A percentile compares a stretch with the other conserved stretches of the same genome.
These are phyloP conservation scores for Salvator merianae DNA, from an alignment of 2,113 vertebrate species.

Conservation along the genomic window DNA sequence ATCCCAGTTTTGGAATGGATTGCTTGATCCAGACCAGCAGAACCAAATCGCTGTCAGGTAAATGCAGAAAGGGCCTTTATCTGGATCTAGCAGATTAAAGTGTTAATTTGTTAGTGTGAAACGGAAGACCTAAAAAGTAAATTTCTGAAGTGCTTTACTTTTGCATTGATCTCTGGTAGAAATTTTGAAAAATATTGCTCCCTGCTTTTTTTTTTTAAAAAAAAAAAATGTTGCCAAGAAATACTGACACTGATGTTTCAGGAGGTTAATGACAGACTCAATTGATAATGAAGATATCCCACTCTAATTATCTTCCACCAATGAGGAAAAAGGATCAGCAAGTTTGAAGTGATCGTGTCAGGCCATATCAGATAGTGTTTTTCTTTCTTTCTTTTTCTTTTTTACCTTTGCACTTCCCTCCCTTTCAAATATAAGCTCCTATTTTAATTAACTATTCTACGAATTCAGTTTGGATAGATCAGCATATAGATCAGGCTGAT, in stretches of 20 bases:
- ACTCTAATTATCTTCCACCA: conserved; percentile 61
- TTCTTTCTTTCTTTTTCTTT: conserved; percentile 60
- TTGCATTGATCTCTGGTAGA: conserved; percentile 48
- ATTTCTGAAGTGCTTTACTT: conserved; percentile 52
- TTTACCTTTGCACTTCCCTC: conserved; percentile 11
- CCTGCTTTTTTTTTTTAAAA: conserved; percentile 39
- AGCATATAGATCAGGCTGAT: conserved; percentile 74
- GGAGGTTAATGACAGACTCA: conserved; percentile 58
- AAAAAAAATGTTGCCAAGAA: conserved; percentile 41
- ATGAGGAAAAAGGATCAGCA: conserved; percentile 60
- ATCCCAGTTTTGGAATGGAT: too few relatives aligned
- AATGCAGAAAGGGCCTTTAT: too few relatives aligned
- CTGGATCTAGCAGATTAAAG: not conserved
- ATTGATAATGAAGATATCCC: conserved; percentile 22
- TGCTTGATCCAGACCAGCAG: too few relatives aligned
- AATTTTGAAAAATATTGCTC: conserved; percentile 51
- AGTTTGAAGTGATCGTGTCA: conserved; percentile 64
- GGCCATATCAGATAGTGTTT: conserved; percentile 62
- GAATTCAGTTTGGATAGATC: conserved; percentile 77
- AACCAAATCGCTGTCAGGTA: too few relatives aligned
- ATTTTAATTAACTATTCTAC: conserved; percentile 81
- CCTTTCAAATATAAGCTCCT: not conserved
- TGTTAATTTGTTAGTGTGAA: too few relatives aligned
- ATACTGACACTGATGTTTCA: conserved; percentile 61
- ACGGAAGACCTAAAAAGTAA: conserved; percentile 13